Evolutionary conservation across 2,113 vertebrate genomes (phyloP).

Genomic region (Cettia cetti): DNA sequence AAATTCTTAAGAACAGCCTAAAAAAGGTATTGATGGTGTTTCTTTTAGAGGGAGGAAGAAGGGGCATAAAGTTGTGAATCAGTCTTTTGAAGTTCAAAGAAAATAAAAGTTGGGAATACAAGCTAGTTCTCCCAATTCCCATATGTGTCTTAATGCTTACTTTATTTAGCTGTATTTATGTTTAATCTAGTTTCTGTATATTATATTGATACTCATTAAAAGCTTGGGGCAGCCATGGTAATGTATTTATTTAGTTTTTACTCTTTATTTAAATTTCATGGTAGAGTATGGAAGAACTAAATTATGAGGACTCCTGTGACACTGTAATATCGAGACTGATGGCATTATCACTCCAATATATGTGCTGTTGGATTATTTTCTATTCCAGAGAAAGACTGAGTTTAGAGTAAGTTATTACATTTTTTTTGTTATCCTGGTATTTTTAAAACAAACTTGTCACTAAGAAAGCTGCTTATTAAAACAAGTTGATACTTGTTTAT

Average conservation of each 20-base stretch:
- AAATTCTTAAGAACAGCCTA: not conserved
- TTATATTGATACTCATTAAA: not conserved
- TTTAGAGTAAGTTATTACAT: slow-evolving; percentile 70
- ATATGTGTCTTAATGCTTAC: not conserved
- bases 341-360: slow-evolving; percentile 89
- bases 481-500: not conserved
- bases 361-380: slow-evolving; percentile 87
- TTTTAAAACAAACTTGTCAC: not conserved
- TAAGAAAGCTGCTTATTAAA: not conserved
- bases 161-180: not conserved
- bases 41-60: not conserved
- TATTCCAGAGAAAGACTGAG: slow-evolving; percentile 70
- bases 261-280: slow-evolving; percentile 18
- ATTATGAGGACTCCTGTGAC: slow-evolving; percentile 76
- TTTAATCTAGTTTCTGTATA: not conserved
- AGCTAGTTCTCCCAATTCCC: not conserved
- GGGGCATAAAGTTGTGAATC: not conserved
- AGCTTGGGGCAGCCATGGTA: not conserved
- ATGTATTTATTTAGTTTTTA: not conserved
- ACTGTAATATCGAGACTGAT: slow-evolving; percentile 79
- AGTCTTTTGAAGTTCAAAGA: not conserved
- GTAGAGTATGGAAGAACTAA: slow-evolving; percentile 82
- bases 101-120: not conserved
- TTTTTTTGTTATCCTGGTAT: not conserved
- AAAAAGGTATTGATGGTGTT: not conserved